These are phyloP conservation scores for Poicephalus gulielmi DNA, from an alignment of 2,113 vertebrate genomes.

Conservation along the genomic window DNA sequence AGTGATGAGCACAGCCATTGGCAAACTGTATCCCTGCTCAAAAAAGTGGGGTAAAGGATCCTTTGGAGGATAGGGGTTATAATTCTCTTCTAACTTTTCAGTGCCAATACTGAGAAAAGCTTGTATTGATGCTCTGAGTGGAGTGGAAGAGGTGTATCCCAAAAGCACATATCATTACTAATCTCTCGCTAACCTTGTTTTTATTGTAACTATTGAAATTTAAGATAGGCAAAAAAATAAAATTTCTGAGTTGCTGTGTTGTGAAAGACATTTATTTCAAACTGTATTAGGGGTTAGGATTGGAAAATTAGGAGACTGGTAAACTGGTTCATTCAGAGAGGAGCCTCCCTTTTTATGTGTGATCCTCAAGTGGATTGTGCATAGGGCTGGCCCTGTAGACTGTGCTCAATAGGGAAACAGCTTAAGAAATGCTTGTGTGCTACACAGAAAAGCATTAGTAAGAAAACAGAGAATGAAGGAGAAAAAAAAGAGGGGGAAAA, in stretches of 20 bases:
- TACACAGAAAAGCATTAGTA: not conserved
- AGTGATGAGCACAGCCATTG: not conserved
- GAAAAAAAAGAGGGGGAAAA: fast-evolving
- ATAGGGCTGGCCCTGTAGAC: not conserved
- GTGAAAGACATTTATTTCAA: not conserved
- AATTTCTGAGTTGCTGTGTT: not conserved
- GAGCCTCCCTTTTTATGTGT: not conserved
- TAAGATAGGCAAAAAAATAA: not conserved
- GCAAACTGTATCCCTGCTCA: not conserved
- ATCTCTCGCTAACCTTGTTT: not conserved
- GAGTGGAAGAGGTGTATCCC: not conserved
- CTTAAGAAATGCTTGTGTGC: not conserved
- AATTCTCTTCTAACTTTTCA: not conserved
- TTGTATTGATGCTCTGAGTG: not conserved
- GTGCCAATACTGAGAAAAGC: not conserved
- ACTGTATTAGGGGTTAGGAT: not conserved
- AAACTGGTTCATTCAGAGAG: not conserved
- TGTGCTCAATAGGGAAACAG: not conserved
- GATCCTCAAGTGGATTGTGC: not conserved
- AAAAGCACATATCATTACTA: not conserved
- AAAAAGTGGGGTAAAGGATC: not conserved
- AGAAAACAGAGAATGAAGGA: not conserved
- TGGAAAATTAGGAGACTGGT: not conserved
- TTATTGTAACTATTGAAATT: not conserved
- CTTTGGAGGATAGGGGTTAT: not conserved